These are phyloP conservation scores for Theodoxus fluviatilis DNA, from an alignment of 2,888 invertebrate genomes.

Conservation along the genomic window DNA sequence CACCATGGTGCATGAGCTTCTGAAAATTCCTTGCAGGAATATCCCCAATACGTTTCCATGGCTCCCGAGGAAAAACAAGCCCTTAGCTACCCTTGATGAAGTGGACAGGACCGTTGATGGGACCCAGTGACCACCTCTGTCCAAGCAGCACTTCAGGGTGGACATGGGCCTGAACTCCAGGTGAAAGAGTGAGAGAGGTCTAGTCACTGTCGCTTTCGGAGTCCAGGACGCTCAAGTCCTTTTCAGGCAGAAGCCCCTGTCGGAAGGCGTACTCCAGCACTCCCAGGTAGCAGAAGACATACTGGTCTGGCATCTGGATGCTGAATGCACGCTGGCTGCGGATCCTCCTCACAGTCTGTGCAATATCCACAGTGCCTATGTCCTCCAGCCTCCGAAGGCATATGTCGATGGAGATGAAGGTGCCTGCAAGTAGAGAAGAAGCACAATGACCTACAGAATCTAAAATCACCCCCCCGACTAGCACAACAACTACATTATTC, in stretches of 20 bases:
- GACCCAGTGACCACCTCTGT: neutral
- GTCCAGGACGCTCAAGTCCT: constrained; percentile 48
- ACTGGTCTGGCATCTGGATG: constrained; percentile 99
- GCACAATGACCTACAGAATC: neutral
- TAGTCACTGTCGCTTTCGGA: constrained; percentile 44
- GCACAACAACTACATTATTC: too few species aligned
- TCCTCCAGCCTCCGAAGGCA: constrained; percentile 64
- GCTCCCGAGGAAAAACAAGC: too few species aligned
- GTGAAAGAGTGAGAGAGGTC: neutral
- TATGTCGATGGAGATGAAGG: constrained; percentile 90
- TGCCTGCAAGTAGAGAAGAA: constrained; percentile 73
- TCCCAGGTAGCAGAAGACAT: constrained; percentile 95
- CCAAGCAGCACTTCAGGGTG: too few species aligned
- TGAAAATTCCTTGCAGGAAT: too few species aligned
- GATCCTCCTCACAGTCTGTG: constrained; percentile 76
- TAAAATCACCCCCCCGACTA: neutral
- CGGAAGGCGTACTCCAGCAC: constrained; percentile 75
- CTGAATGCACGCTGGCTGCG: constrained; percentile 94
- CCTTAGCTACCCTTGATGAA: too few species aligned
- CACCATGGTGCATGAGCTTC: too few species aligned
- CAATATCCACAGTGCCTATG: constrained; percentile 64
- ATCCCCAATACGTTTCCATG: too few species aligned
- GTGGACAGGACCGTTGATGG: too few species aligned
- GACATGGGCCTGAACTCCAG: too few species aligned
- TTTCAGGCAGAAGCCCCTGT: constrained; percentile 46